Percentiles rank a stretch among this genome's conserved stretches.
Conservation (phyloP, 1,140 invertebrate genomes). For the Macrobrachium nipponense region DNA sequence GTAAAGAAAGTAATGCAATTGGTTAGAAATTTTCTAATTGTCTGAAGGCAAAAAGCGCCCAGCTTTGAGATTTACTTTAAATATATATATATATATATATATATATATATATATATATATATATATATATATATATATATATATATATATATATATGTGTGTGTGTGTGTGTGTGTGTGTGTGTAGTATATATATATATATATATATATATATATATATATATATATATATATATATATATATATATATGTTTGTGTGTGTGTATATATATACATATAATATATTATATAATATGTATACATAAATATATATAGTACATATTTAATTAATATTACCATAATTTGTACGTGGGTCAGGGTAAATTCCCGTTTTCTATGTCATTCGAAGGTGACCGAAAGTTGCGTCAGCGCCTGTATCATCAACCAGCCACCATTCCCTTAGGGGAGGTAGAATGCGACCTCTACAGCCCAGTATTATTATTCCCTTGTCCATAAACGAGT, state of each 20-base stretch:
- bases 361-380: constrained; percentile 30
- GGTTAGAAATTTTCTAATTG: too few species aligned
- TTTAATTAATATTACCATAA: too few species aligned
- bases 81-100: too few species aligned
- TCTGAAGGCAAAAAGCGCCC: too few species aligned
- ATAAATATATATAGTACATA: too few species aligned
- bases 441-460: background rate
- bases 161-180: too few species aligned
- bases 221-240: constrained; percentile 12
- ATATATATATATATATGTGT: too few species aligned
- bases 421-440: background rate
- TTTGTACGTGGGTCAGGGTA: background rate
- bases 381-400: constrained; percentile 1
- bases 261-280: constrained; percentile 24
- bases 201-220: constrained; percentile 33
- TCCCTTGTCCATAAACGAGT: constrained; percentile 41
- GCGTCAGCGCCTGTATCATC: constrained; percentile 13
- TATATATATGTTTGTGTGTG: constrained; percentile 17
- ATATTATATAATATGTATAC: too few species aligned
- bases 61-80: too few species aligned
- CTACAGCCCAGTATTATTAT: constrained; percentile 20
- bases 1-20: too few species aligned
- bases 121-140: too few species aligned
- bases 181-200: constrained; percentile 29
- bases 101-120: too few species aligned